Conservation (phyloP, 2,888 invertebrate species). For the Tridacna crocea region DNA sequence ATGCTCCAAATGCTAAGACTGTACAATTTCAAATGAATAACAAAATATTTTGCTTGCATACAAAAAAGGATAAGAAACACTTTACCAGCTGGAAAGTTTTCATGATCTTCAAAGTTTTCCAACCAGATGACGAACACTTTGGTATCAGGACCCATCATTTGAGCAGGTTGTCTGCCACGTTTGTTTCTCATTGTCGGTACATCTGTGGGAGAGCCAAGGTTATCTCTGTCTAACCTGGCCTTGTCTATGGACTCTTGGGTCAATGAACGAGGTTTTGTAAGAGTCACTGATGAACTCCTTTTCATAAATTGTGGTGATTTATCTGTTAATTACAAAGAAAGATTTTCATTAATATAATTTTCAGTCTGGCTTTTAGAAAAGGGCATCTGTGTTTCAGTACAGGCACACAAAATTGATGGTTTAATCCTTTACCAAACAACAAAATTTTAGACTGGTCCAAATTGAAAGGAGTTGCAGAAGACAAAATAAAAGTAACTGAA, state of each 20-base stretch:
- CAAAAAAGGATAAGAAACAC: background rate
- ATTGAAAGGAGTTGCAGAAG: too few relatives aligned
- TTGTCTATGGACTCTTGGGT: constrained; percentile 78
- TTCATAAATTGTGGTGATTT: constrained; percentile 67
- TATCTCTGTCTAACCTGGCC: constrained; percentile 66
- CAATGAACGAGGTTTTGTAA: constrained; percentile 78
- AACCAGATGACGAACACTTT: constrained; percentile 94
- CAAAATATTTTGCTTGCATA: background rate
- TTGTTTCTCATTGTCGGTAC: constrained; percentile 62
- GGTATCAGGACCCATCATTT: constrained; percentile 81
- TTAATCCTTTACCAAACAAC: too few relatives aligned
- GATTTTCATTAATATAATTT: background rate
- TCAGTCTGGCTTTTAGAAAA: background rate
- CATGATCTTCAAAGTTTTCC: constrained; percentile 96
- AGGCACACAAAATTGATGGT: background rate
- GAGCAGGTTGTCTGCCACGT: constrained; percentile 72
- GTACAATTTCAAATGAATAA: too few relatives aligned
- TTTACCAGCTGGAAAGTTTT: constrained; percentile 93
- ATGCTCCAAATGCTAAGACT: too few relatives aligned
- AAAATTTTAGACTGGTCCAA: too few relatives aligned
- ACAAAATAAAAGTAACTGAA: too few relatives aligned
- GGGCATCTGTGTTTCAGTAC: background rate
- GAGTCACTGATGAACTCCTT: constrained; percentile 52
- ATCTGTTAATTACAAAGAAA: constrained; percentile 48
- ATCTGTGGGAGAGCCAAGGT: constrained; percentile 75